phyloP scores from a whole-genome alignment of 2,888 invertebrate genomes.

The Lymantria monacha region DNA sequence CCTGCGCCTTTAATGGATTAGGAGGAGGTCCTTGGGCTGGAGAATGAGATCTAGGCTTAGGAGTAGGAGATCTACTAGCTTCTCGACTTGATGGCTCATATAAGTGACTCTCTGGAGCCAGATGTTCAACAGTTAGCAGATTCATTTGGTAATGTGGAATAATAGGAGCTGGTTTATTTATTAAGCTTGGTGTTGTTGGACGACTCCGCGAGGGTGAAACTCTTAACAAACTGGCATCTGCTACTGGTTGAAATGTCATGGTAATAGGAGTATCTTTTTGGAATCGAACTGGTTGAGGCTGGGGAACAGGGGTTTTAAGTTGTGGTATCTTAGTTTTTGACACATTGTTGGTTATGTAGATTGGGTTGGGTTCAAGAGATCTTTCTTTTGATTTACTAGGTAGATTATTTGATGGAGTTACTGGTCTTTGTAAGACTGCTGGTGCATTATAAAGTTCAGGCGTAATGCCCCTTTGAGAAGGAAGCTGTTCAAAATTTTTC shows the following conservation, averaged over 20 bases:
- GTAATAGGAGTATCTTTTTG: conserved; percentile 79
- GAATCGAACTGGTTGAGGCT: conserved; percentile 54
- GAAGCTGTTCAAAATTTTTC: conserved; percentile 82
- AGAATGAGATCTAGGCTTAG: conserved; percentile 84
- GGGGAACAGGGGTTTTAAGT: conserved; percentile 39
- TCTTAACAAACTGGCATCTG: conserved; percentile 77
- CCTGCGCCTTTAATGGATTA: conserved; percentile 85
- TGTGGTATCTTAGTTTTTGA: conserved; percentile 38
- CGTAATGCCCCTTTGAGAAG: conserved; percentile 81
- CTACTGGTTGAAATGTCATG: conserved; percentile 85
- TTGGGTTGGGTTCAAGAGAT: conserved; percentile 51
- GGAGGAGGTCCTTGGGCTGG: conserved; percentile 88
- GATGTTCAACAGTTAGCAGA: conserved; percentile 85
- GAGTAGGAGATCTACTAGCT: conserved; percentile 85
- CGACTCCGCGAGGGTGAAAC: conserved; percentile 81
- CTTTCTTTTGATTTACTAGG: conserved; percentile 56
- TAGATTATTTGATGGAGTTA: conserved; percentile 69
- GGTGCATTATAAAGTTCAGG: conserved; percentile 77
- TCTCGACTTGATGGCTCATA: conserved; percentile 84
- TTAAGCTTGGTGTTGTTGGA: conserved; percentile 86
- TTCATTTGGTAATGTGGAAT: conserved; percentile 91
- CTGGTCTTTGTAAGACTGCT: conserved; percentile 64
- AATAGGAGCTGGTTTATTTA: conserved; percentile 88
- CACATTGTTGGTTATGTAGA: conserved; percentile 38
- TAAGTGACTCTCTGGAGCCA: conserved; percentile 81